Base-by-base conservation (phyloP, 2,113 vertebrate genomes). In the Vidua macroura region DNA sequence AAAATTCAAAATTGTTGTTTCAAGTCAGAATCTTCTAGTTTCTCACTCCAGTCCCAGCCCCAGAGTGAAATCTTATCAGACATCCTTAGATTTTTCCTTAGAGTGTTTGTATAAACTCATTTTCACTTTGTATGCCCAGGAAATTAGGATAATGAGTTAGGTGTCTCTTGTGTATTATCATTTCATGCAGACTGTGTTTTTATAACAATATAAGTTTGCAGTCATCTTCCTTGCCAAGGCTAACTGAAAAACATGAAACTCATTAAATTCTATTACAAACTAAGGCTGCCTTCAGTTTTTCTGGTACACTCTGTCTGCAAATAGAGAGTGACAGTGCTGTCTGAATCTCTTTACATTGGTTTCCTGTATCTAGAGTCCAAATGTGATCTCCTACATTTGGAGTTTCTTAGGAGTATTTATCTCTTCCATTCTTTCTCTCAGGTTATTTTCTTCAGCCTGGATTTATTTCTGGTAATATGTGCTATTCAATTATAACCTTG, bases 91-190 rank as follows among this genome's bases (percentile, higher is more conserved):
- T 68, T 89, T 91, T 83, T 63, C 48, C 31, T 88, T 41, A 44
- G 53, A 83, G n/a, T 64, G 23, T 83, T 88, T 85, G 13, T 52
- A 76, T 48, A 89, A 87, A 72, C 66, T 72, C 35, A 68, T 84
- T 91, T 90, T 89, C 44, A 35, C 66, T 89, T 82, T 82, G 33
- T 84, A 63, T 68, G 37, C 44, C 83, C 41, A 76, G 66, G 41
- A 92, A 89, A 94, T 90, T 68, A 90, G 51, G 58, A 56, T 76
- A 89, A 91, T 85, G 56, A 85, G 56, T 25, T 72, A 56, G 43
- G 14, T 35, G 18, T 46, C 77, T 87, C 66, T 35, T 78, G 52
- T 44, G 74, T 41, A 87, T 79, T 95, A 27, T 79, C 2, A 3
- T 78, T 87, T 87, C 75, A 79, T 75, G 46, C 62, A 79, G 53